Evolutionary conservation across 2,888 invertebrate genomes (phyloP).

Genomic region (Diarsia brunnea): DNA sequence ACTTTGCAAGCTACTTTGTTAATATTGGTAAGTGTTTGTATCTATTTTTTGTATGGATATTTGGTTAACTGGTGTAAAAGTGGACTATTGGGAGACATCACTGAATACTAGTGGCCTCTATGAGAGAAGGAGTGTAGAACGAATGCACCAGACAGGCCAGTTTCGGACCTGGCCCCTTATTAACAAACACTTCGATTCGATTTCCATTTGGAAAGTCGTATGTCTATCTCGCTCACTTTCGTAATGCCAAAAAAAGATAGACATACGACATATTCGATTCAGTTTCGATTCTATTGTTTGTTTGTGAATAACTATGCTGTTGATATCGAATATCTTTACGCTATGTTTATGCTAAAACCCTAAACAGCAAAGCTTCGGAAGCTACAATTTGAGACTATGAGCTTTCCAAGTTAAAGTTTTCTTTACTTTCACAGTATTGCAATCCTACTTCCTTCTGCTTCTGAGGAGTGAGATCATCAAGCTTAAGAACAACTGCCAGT

Average conservation of each 20-base stretch:
- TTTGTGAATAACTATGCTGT: too few species aligned
- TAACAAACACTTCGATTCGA: too few species aligned
- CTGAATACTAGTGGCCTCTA: not conserved
- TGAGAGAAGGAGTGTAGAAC: not conserved
- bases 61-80: too few species aligned
- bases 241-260: too few species aligned
- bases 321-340: too few species aligned
- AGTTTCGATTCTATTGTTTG: too few species aligned
- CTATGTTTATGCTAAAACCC: too few species aligned
- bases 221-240: too few species aligned
- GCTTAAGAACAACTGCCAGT: conserved; percentile 40
- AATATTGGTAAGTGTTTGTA: conserved; percentile 37
- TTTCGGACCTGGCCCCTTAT: too few species aligned
- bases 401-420: not conserved
- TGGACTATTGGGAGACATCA: not conserved
- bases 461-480: conserved; percentile 64
- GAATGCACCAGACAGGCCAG: not conserved
- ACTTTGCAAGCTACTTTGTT: conserved; percentile 18
- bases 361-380: not conserved
- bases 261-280: too few species aligned
- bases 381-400: not conserved
- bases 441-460: conserved; percentile 51
- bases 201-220: too few species aligned
- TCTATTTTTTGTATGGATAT: not conserved
- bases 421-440: conserved; percentile 12